phyloP scores from a whole-genome alignment of 2,113 vertebrate species.

The Leucoraja erinaceus region DNA sequence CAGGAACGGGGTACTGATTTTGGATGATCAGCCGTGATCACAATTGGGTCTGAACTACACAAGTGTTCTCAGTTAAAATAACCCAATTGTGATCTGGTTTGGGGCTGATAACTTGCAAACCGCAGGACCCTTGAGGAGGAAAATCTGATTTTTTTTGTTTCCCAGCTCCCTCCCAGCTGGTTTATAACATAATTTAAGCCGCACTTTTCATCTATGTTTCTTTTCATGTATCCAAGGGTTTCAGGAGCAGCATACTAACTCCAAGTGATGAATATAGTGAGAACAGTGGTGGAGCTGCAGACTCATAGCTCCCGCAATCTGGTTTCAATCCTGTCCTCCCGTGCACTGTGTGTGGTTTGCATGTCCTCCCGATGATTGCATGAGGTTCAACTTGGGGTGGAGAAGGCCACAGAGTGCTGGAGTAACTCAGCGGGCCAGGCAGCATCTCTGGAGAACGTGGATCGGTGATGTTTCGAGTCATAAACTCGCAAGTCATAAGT shows the following conservation, averaged over 20 bases:
- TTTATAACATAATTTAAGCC: not conserved
- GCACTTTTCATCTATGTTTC: not conserved
- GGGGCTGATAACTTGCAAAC: not conserved
- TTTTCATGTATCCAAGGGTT: not conserved
- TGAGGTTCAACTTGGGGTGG: too few relatives aligned
- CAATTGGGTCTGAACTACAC: not conserved
- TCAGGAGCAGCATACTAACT: not conserved
- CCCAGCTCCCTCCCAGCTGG: not conserved
- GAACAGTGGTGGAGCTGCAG: not conserved
- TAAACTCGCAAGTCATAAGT: too few relatives aligned
- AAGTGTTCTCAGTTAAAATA: not conserved
- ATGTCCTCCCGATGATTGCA: too few relatives aligned
- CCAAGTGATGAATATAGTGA: not conserved
- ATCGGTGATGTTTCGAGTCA: too few relatives aligned
- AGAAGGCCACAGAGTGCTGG: too few relatives aligned
- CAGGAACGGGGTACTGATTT: not conserved
- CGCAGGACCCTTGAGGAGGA: not conserved
- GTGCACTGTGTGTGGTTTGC: too few relatives aligned
- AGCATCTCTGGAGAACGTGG: too few relatives aligned
- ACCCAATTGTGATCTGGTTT: not conserved
- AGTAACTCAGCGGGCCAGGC: too few relatives aligned
- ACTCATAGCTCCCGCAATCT: too few relatives aligned
- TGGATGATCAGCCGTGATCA: too few relatives aligned
- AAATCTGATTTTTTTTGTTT: not conserved
- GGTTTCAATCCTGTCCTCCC: too few relatives aligned